These are phyloP conservation scores for Pissodes strobi DNA, from an alignment of 1,140 invertebrate genomes.

Conservation along the genomic window DNA sequence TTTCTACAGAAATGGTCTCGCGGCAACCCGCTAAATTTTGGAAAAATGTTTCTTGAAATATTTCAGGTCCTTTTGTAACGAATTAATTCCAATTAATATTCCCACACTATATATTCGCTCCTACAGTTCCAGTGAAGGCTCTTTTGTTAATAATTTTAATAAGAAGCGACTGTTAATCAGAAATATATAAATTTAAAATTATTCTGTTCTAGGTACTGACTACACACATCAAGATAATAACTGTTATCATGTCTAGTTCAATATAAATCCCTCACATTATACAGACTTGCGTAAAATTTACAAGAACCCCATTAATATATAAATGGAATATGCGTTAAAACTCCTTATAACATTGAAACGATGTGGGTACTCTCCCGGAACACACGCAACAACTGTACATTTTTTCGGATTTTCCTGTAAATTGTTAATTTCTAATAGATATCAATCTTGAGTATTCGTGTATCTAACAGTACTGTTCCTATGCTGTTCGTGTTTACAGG, in stretches of 20 bases:
- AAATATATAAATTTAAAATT: background rate
- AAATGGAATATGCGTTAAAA: background rate
- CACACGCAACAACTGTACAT: background rate
- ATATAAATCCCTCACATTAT: conserved; percentile 7
- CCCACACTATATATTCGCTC: no score
- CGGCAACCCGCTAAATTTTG: no score
- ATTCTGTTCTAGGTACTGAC: background rate
- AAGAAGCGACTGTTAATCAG: background rate
- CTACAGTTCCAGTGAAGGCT: no score
- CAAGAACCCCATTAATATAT: conserved; percentile 1
- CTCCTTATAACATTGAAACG: background rate
- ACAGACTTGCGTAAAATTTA: conserved; percentile 5
- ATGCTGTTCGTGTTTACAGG: no score
- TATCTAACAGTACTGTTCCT: no score
- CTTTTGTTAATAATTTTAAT: no score
- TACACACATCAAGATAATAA: conserved; percentile 1
- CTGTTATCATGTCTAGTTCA: background rate
- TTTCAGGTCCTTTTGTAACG: no score
- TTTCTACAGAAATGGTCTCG: no score
- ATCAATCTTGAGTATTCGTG: no score
- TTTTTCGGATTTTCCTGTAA: background rate
- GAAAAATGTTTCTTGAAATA: no score
- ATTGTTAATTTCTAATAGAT: no score
- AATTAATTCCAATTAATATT: no score
- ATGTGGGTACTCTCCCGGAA: background rate